Percentiles rank a stretch among this genome's conserved stretches.
Conservation (phyloP, 2,797 vertebrate genomes). For the Notoglanidium macrostoma region DNA sequence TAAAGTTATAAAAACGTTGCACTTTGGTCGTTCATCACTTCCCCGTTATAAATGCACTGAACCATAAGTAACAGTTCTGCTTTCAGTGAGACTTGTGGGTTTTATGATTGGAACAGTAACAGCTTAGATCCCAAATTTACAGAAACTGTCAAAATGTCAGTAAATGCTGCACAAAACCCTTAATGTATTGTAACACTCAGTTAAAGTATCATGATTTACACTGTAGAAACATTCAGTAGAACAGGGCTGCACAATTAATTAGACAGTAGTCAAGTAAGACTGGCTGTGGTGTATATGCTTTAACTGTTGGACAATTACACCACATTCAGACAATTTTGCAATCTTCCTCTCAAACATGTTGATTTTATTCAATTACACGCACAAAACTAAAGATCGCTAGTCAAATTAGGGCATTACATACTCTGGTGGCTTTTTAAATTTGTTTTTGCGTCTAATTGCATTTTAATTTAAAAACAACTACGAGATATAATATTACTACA, state of each 20-base stretch:
- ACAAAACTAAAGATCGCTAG: neutral
- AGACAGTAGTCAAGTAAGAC: neutral
- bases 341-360: too few relatives aligned
- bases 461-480: neutral
- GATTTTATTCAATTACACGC: neutral
- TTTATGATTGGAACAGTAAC: conserved; percentile 15
- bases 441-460: neutral
- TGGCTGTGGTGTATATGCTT: neutral
- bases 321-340: neutral
- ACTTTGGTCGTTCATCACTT: conserved; percentile 30
- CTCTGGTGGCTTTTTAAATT: neutral
- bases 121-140: neutral
- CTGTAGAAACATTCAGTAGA: neutral
- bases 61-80: neutral
- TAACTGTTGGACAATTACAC: too few relatives aligned
- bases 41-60: conserved; percentile 4
- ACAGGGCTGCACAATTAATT: neutral
- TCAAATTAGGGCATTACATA: neutral
- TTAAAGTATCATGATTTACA: neutral
- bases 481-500: neutral
- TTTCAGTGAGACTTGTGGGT: neutral
- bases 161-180: conserved; percentile 13
- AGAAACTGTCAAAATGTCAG: neutral
- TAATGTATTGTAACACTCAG: neutral
- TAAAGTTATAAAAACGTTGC: conserved; percentile 10